Conservation (phyloP, 2,113 vertebrate species). For the Coreoperca whiteheadi region DNA sequence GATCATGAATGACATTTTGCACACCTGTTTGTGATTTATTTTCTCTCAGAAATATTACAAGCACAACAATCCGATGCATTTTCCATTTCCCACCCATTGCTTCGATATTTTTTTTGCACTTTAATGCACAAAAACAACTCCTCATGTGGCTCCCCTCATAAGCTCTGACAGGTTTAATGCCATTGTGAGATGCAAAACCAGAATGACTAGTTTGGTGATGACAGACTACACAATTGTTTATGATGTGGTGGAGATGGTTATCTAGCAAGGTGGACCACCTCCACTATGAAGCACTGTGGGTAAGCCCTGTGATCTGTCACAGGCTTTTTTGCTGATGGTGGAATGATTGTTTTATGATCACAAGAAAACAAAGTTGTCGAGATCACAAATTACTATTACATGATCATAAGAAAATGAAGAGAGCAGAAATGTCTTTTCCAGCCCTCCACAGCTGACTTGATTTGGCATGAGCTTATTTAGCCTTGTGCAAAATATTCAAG, state of each 20-base stretch:
- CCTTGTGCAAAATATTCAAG: not conserved
- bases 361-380: not conserved
- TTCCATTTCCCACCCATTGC: not conserved
- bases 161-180: not conserved
- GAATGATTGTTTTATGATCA: not conserved
- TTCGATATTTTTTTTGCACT: not conserved
- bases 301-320: too few species aligned
- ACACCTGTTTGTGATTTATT: not conserved
- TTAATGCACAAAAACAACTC: not conserved
- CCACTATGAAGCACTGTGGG: too few species aligned
- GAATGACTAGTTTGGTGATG: not conserved
- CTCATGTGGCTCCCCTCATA: not conserved
- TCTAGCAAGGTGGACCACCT: too few species aligned
- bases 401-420: not conserved
- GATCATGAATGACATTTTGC: not conserved
- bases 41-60: not conserved
- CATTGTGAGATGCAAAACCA: too few species aligned
- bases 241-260: too few species aligned
- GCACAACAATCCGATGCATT: not conserved
- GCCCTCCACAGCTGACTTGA: not conserved
- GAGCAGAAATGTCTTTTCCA: not conserved
- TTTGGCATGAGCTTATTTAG: not conserved
- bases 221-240: not conserved
- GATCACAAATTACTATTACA: not conserved
- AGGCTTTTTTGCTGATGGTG: not conserved